Percentiles rank a stretch among this genome's conserved stretches.
phyloP scores from a whole-genome alignment of 2,113 vertebrate species.

The Charadrius vociferus region DNA sequence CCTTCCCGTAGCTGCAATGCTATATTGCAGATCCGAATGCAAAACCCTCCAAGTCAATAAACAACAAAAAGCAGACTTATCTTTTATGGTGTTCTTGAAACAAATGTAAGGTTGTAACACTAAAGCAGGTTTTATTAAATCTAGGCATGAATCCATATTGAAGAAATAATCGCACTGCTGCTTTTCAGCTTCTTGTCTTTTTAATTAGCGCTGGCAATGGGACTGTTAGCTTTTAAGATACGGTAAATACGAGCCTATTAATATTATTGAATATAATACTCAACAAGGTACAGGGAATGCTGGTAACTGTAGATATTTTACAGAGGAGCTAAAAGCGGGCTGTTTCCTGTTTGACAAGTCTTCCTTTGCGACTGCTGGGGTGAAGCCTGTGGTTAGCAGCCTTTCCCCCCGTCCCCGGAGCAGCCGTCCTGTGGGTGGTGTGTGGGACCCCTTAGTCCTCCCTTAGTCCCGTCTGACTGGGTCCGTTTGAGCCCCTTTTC shows the following conservation, averaged over 20 bases:
- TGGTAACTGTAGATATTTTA: constrained; percentile 74
- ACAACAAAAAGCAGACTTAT: neutral
- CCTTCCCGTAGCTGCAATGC: neutral
- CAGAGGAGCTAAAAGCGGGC: constrained; percentile 64
- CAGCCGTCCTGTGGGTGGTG: constrained; percentile 64
- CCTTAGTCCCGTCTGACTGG: constrained; percentile 61
- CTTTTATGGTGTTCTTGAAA: constrained; percentile 1
- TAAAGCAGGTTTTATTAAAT: constrained; percentile 55
- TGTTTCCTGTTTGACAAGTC: constrained; percentile 67
- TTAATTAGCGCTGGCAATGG: constrained; percentile 35
- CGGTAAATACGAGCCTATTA: constrained; percentile 56
- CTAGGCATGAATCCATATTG: constrained; percentile 21
- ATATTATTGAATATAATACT: constrained; percentile 43
- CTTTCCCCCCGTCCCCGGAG: constrained; percentile 70
- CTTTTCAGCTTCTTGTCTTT: constrained; percentile 46
- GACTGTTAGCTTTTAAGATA: constrained; percentile 63
- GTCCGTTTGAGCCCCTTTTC: constrained; percentile 48
- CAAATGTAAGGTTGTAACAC: neutral
- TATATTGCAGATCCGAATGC: neutral
- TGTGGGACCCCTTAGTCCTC: constrained; percentile 54
- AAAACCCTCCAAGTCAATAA: constrained; percentile 35
- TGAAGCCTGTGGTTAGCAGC: constrained; percentile 61
- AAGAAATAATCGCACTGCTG: constrained; percentile 20
- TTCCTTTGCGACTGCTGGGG: constrained; percentile 58
- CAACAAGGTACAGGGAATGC: constrained; percentile 60